These are phyloP conservation scores for Aythya baeri DNA, from an alignment of 2,113 vertebrate genomes.

Conservation along the genomic window DNA sequence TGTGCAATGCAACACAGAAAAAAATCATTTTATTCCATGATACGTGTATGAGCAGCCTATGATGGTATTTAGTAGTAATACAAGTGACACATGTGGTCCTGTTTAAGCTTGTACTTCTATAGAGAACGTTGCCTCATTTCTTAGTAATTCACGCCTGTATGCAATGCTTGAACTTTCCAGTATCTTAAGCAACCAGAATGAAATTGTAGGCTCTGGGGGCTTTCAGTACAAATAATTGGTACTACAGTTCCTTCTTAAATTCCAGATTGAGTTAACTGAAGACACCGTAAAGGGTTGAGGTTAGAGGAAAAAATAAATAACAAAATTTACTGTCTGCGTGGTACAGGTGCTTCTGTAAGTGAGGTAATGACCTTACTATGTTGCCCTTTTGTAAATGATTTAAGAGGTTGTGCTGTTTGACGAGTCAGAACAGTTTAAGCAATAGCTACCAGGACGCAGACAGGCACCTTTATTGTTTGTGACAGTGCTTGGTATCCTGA, in stretches of 20 bases:
- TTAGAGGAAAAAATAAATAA: not conserved
- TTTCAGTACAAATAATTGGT: not conserved
- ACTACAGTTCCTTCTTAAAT: not conserved
- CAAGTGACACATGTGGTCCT: not conserved
- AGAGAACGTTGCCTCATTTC: not conserved
- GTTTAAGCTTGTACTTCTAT: not conserved
- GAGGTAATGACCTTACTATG: not conserved
- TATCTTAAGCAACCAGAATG: not conserved
- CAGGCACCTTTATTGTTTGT: constrained; percentile 26
- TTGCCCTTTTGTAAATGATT: not conserved
- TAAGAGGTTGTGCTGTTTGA: constrained; percentile 15
- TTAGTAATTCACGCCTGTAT: not conserved
- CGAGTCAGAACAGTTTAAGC: not conserved
- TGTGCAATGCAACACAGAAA: not conserved
- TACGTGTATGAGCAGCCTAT: not conserved
- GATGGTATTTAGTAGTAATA: not conserved
- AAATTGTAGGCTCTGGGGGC: not conserved
- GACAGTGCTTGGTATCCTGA: constrained; percentile 4
- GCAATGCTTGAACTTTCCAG: not conserved
- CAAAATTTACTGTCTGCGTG: not conserved
- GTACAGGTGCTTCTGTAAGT: not conserved
- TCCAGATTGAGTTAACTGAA: not conserved
- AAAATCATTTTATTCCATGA: not conserved
- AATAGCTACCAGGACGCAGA: not conserved
- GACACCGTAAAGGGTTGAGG: not conserved